Evolutionary conservation across 2,113 vertebrate species (phyloP), one percentile per base, ranked within the genome.

Genomic region (Lophotis ruficrista): DNA sequence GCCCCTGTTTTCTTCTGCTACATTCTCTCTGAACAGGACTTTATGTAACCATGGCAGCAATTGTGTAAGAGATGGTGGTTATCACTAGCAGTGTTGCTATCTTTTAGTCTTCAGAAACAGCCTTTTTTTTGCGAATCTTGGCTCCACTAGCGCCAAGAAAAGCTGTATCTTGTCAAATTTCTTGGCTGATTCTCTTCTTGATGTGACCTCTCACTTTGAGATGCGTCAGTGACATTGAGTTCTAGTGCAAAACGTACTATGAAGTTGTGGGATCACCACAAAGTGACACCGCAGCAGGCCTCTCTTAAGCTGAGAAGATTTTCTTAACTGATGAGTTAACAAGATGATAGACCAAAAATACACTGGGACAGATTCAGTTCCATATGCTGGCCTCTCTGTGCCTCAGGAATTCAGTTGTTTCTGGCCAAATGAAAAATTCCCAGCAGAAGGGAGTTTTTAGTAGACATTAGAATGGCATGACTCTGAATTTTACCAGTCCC

Each of bases 101-200:
- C 68, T 94, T 90, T 87, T 65, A 89, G 86, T 62, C 65, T 73
- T 85, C 62, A 93, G 70, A 87, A 95, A 82, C 60, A 91, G 85
- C 28, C 53, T n/a, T 66, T 68, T 87, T 65, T 94, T 87, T 14
- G 70, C 1, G 0, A 95, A 87, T 89, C 70, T 95, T 96, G 96
- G 95, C 93, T 96, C 66, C 15, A 64, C 53, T 60, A 94, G 23
- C 6, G 6, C 66, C 56, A 93, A 70, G 91, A 96, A 97, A 94
- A 94, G 95, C 96, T 97, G 97, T 95, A 87, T 94, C 89, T 96
- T 96, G 51, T 97, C 97, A 97, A 70, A 96, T 93, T 95, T 89
- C 73, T 96, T 97, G 97, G 96, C 97, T 81, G 77, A 92, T 96
- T 83, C 64, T 86, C 73, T 94, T 83, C 93, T 83, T 90, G 48